Evolutionary conservation across 2,797 vertebrate species (phyloP), one percentile per base, ranked within the genome.

Genomic region (Protosalanx chinensis): DNA sequence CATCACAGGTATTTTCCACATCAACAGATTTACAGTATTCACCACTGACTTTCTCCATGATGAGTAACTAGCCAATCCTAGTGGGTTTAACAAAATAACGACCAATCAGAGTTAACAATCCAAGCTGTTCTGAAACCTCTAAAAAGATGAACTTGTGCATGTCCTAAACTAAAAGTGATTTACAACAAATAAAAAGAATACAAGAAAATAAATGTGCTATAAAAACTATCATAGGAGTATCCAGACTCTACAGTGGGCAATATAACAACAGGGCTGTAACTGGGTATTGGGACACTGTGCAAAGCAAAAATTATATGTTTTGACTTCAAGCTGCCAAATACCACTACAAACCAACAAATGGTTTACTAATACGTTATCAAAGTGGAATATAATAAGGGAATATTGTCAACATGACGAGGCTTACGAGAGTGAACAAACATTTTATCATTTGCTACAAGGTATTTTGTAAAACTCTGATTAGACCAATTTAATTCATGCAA

Each of bases 91-190:
- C 33, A 63, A 59, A 41, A 69, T 60, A 18, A 37, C 59, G 67
- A 59, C 56, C 57, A 69, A 27, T 60, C 56, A 4, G 56, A 60
- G 67, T 69, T 57, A 69, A 69, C 67, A 69, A 29, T 29, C 56
- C 20, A 29, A 60, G 67, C 67, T 27, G 33, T 41, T 13, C n/a
- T 60, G 35, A 59, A 69, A 20, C 6, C 33, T 3, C 20, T 69
- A 12, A 60, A 16, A 37, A 20, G 4, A 32, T 35, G 8, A 12
- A 30, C 23, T 29, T 29, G 27, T 29, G 58, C 58, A 23, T 12
- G 58, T n/a, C 56, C 56, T 10, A 20, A 32, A 57, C 35, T 68
- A 58, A 68, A 68, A 18, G 67, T 68, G 67, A 68, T 68, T 59
- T 27, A 68, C 56, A 68, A 49, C 10, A 12, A 58, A 68, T 4